Percentiles rank a stretch among this genome's conserved stretches.
Conservation (phyloP, 2,797 vertebrate genomes). For the Netta rufina region DNA sequence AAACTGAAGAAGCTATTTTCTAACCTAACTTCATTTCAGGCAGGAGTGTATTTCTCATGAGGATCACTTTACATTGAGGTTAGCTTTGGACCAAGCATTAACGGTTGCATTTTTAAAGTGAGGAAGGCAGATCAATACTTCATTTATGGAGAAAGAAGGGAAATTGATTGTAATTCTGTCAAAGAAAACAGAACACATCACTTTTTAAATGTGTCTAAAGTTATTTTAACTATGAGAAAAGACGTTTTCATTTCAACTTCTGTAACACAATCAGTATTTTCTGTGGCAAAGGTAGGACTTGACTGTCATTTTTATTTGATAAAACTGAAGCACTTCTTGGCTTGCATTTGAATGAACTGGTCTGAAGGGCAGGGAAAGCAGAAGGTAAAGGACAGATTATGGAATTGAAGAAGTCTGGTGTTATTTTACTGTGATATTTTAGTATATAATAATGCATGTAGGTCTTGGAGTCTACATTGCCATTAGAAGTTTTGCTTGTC, state of each 20-base stretch:
- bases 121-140: background rate
- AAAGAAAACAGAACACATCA: background rate
- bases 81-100: background rate
- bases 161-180: background rate
- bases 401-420: background rate
- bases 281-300: background rate
- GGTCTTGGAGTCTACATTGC: background rate
- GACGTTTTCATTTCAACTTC: background rate
- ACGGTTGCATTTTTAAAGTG: background rate
- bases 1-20: background rate
- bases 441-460: background rate
- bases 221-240: background rate
- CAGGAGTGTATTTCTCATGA: background rate
- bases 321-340: background rate
- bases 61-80: background rate
- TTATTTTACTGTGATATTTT: background rate
- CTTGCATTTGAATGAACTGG: background rate
- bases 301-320: background rate
- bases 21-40: background rate
- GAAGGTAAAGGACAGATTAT: background rate
- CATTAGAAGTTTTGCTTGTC: background rate
- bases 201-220: background rate
- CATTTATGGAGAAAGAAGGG: background rate
- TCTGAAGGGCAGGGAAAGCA: background rate
- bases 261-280: background rate